Conservation (phyloP, 2,888 invertebrate genomes). For the Tetragonisca angustula region DNA sequence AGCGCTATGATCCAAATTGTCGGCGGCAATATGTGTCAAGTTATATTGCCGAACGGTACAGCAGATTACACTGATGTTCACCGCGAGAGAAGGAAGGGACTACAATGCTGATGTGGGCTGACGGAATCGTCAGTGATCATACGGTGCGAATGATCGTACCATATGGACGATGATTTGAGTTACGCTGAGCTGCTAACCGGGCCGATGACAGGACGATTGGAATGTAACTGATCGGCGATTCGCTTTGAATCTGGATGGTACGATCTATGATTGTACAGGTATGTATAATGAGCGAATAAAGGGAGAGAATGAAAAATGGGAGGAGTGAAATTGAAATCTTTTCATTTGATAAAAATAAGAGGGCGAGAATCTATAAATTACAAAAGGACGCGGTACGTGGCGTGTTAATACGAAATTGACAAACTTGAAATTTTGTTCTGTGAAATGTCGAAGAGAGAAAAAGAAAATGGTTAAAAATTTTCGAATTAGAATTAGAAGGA, state of each 20-base stretch:
- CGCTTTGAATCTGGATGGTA: not conserved
- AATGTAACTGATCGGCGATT: not conserved
- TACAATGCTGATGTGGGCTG: not conserved
- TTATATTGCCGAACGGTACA: conserved; percentile 62
- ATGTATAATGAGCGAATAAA: not conserved
- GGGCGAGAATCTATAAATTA: not conserved
- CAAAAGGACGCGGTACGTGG: not conserved
- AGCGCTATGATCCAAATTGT: conserved; percentile 77
- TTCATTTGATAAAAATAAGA: not conserved
- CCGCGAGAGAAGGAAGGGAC: not conserved
- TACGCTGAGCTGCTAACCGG: conserved; percentile 69
- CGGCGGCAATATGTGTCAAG: conserved; percentile 63
- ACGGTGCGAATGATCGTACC: not conserved
- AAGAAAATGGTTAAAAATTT: not conserved
- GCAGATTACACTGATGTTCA: not conserved
- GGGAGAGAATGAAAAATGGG: not conserved
- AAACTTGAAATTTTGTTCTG: not conserved
- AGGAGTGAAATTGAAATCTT: not conserved
- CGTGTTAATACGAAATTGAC: not conserved
- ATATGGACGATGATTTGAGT: conserved; percentile 44
- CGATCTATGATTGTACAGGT: not conserved
- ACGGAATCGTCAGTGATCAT: not conserved
- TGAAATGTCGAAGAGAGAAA: not conserved
- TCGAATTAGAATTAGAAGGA: not conserved
- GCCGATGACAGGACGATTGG: conserved; percentile 51